These are phyloP conservation scores for Tenualosa ilisha DNA, from an alignment of 2,797 vertebrate species.

Conservation along the genomic window DNA sequence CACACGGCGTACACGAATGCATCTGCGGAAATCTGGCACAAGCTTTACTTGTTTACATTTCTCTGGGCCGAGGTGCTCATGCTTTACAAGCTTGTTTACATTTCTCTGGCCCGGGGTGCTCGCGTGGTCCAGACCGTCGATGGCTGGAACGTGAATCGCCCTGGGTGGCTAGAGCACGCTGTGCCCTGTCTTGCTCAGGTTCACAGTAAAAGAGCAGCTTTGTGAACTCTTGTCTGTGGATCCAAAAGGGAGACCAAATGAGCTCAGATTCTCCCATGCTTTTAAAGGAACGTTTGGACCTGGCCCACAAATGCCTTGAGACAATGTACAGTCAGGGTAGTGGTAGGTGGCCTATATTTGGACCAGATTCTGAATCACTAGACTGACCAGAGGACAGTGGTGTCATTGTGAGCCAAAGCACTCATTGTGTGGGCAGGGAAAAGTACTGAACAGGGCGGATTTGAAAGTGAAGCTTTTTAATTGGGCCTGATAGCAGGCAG, in stretches of 20 bases:
- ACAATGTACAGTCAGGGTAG: neutral
- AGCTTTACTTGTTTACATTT: neutral
- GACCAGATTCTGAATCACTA: neutral
- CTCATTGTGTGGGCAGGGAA: neutral
- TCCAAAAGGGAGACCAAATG: neutral
- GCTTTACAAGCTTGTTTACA: neutral
- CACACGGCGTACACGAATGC: neutral
- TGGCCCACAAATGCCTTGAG: neutral
- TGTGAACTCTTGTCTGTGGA: neutral
- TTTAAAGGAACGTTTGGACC: neutral
- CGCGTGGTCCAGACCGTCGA: neutral
- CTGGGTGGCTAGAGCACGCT: neutral
- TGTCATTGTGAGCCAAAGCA: neutral
- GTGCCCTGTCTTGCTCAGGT: neutral
- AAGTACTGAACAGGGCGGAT: neutral
- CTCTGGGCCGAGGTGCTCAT: neutral
- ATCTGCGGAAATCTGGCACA: neutral
- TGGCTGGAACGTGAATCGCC: neutral
- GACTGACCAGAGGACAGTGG: neutral
- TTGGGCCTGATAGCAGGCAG: neutral
- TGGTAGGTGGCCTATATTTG: neutral
- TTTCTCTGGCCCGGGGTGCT: neutral
- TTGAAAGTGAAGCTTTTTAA: conserved; percentile 3
- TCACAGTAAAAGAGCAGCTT: neutral
- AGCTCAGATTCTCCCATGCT: neutral